A percentile compares a stretch with the other conserved stretches of the same genome.
Conservation (phyloP, 1,140 invertebrate genomes). For the Oncopodura yosiiana region DNA sequence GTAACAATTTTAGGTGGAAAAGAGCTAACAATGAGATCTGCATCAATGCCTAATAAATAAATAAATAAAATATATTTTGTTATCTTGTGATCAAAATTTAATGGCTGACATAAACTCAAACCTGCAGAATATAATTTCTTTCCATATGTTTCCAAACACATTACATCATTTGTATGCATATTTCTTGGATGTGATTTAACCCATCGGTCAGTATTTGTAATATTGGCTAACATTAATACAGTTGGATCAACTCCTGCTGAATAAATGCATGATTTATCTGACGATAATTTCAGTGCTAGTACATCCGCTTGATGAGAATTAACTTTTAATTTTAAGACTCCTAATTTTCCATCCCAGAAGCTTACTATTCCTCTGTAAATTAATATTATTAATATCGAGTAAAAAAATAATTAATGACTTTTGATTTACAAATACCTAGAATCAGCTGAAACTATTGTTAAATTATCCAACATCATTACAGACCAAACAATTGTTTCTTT, state of each 20-base stretch:
- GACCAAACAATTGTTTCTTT: constrained; percentile 78
- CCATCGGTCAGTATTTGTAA: constrained; percentile 54
- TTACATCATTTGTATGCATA: constrained; percentile 75
- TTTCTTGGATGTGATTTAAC: constrained; percentile 64
- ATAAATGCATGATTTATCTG: constrained; percentile 58
- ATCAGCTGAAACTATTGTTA: constrained; percentile 79
- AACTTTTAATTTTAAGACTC: constrained; percentile 62
- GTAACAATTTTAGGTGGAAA: constrained; percentile 26
- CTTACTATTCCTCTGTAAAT: constrained; percentile 59
- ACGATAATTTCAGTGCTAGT: constrained; percentile 57
- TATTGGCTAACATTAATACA: constrained; percentile 52
- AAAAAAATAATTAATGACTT: background rate
- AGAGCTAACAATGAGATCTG: constrained; percentile 26
- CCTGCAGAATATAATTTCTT: constrained; percentile 62
- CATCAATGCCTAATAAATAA: constrained; percentile 21
- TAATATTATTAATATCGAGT: constrained; percentile 7
- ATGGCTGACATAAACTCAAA: constrained; percentile 34
- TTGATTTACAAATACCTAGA: constrained; percentile 45
- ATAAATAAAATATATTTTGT: background rate
- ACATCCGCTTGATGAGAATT: constrained; percentile 71
- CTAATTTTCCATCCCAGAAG: constrained; percentile 75
- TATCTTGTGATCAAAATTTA: constrained; percentile 1
- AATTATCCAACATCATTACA: constrained; percentile 63
- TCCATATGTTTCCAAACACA: constrained; percentile 50
- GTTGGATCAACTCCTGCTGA: constrained; percentile 72